Conservation (phyloP, 2,888 invertebrate species). For the Leucania comma region DNA sequence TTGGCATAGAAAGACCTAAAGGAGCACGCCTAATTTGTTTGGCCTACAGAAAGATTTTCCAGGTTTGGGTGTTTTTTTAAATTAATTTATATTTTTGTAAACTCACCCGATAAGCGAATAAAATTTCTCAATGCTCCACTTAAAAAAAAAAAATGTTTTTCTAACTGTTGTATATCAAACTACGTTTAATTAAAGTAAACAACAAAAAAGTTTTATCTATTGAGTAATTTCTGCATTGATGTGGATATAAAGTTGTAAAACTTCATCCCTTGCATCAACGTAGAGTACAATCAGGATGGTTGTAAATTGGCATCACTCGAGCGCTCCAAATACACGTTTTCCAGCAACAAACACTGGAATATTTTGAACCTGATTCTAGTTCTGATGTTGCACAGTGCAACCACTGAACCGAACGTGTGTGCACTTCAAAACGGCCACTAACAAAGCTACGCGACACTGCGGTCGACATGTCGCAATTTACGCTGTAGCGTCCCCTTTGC, state of each 20-base stretch:
- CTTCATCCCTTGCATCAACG: slow-evolving; percentile 21
- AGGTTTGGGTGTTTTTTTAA: too few species aligned
- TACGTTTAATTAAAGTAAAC: neutral
- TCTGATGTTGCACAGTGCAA: slow-evolving; percentile 49
- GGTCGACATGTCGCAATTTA: slow-evolving; percentile 68
- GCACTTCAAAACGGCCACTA: slow-evolving; percentile 55
- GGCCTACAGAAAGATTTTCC: too few species aligned
- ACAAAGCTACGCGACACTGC: slow-evolving; percentile 66
- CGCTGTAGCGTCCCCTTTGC: slow-evolving; percentile 47
- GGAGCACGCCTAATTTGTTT: too few species aligned
- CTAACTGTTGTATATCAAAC: neutral
- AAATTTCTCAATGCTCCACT: too few species aligned
- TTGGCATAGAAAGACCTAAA: neutral
- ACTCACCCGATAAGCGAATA: too few species aligned
- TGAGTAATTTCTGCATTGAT: neutral
- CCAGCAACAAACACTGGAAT: slow-evolving; percentile 48
- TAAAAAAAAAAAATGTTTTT: too few species aligned
- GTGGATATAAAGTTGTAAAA: slow-evolving; percentile 19
- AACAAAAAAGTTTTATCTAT: neutral
- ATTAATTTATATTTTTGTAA: too few species aligned
- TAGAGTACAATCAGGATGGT: slow-evolving; percentile 33
- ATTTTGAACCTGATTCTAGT: slow-evolving; percentile 41
- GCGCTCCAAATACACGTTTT: slow-evolving; percentile 45
- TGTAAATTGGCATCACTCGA: slow-evolving; percentile 55
- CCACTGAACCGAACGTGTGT: slow-evolving; percentile 40